Conservation (phyloP, 64 coral and sea anemone species). For the Actinia tenebrosa region DNA sequence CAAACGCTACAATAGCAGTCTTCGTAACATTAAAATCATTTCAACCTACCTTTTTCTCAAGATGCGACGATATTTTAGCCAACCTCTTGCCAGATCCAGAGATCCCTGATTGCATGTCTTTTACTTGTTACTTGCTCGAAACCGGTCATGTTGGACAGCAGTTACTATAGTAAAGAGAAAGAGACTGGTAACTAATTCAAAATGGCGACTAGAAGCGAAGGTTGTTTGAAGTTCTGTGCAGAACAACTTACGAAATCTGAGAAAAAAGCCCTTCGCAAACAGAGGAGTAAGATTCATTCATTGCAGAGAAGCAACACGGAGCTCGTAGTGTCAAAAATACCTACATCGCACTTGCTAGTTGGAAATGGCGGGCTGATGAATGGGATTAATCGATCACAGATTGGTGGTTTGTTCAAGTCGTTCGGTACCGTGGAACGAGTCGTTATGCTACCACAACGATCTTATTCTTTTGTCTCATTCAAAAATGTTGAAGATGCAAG, state of each 20-base stretch:
- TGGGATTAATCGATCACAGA: conserved; percentile 60
- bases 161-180: background rate
- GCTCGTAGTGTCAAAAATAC: conserved; percentile 56
- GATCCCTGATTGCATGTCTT: background rate
- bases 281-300: conserved; percentile 54
- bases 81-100: background rate
- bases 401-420: conserved; percentile 60
- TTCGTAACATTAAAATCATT: background rate
- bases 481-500: conserved; percentile 39
- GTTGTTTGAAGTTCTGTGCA: conserved; percentile 25
- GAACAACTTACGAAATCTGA: conserved; percentile 82
- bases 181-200: conserved; percentile 24
- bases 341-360: conserved; percentile 78
- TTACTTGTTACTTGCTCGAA: background rate
- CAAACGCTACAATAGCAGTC: background rate
- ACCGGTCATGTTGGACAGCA: background rate
- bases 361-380: conserved; percentile 96
- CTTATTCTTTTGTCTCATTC: conserved; percentile 86
- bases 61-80: background rate
- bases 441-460: conserved; percentile 80
- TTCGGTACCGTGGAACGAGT: conserved; percentile 74
- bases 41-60: background rate
- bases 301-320: conserved; percentile 66
- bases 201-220: conserved; percentile 57
- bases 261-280: conserved; percentile 79